Percentiles rank a stretch among this genome's conserved stretches.
These are phyloP conservation scores for Diceros bicornis DNA, from an alignment of 2,797 vertebrate species.

Conservation along the genomic window DNA sequence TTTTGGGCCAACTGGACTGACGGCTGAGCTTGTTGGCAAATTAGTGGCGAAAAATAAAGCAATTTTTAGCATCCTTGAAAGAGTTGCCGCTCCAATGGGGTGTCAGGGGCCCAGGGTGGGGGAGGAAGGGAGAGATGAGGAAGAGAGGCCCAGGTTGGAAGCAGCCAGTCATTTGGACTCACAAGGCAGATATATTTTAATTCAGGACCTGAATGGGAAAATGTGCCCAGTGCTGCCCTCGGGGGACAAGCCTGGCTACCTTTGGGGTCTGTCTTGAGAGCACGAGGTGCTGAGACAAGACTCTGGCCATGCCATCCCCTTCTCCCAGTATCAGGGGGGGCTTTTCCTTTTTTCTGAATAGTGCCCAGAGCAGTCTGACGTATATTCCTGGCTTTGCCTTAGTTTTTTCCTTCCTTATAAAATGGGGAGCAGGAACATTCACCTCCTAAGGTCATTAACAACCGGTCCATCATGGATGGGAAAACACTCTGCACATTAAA, in stretches of 20 bases:
- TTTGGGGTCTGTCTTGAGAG: background rate
- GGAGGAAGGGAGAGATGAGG: background rate
- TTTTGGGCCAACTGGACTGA: slow-evolving; percentile 88
- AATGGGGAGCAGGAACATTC: background rate
- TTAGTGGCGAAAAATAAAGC: slow-evolving; percentile 84
- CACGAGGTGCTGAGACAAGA: background rate
- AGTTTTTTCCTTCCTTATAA: background rate
- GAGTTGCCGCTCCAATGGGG: background rate
- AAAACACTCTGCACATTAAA: background rate
- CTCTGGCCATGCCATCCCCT: accelerated
- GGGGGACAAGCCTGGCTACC: background rate
- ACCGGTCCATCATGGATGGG: accelerated
- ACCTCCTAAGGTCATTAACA: background rate
- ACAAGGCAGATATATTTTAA: background rate
- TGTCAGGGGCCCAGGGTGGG: background rate
- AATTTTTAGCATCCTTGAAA: slow-evolving; percentile 70
- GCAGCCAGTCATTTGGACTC: background rate
- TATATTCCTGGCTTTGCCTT: background rate
- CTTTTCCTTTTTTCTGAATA: background rate
- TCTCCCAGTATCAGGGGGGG: no score
- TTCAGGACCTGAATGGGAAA: background rate
- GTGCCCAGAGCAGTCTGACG: background rate
- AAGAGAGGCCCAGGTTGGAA: background rate
- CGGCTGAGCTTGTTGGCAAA: slow-evolving; percentile 86
- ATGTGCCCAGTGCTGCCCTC: accelerated